Conservation (phyloP, 2,113 vertebrate species). For the Gulo gulo region DNA sequence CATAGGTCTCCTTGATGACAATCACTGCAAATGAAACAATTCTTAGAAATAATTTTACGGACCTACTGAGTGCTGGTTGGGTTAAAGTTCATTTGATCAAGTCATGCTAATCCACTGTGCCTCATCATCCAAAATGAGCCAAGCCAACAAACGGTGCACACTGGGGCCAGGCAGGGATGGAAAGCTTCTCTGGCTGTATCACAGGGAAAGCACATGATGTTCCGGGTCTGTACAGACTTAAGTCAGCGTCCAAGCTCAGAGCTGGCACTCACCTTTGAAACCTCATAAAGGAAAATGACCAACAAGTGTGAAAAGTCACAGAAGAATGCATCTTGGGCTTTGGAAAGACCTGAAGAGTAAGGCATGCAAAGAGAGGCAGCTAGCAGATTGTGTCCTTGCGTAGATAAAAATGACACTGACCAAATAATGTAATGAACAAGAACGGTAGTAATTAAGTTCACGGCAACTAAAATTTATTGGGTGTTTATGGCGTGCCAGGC, state of each 20-base stretch:
- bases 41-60: background rate
- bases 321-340: background rate
- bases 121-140: background rate
- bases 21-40: fast-evolving
- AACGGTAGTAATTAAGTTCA: background rate
- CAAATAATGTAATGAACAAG: background rate
- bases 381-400: fast-evolving
- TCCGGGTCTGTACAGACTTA: background rate
- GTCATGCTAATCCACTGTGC: background rate
- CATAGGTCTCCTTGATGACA: background rate
- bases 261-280: background rate
- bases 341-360: background rate
- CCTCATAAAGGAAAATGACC: background rate
- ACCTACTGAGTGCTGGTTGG: fast-evolving
- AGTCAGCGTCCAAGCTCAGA: background rate
- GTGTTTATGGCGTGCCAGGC: background rate
- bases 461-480: background rate
- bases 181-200: background rate
- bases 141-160: fast-evolving
- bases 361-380: fast-evolving
- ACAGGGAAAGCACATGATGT: fast-evolving
- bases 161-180: background rate
- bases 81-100: background rate
- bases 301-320: background rate
- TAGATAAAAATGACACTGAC: background rate